Percentiles rank a stretch among this genome's conserved stretches.
Evolutionary conservation across 2,113 vertebrate species (phyloP).

Genomic region (Semnornis frantzii): DNA sequence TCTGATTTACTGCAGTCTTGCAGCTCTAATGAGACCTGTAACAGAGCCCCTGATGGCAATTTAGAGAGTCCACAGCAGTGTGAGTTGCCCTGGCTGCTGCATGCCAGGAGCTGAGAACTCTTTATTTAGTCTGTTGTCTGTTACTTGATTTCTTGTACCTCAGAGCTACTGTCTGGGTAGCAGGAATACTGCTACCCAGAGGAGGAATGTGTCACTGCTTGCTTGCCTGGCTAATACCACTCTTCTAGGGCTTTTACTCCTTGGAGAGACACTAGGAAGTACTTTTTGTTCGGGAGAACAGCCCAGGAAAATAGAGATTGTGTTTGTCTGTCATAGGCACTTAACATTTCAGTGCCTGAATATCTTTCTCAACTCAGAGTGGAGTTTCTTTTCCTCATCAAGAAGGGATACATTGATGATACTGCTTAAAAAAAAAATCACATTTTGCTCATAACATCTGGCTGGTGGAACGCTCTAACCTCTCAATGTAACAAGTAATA

Average conservation of each 20-base stretch:
- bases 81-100: not conserved
- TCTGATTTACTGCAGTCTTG: not conserved
- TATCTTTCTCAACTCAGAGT: not conserved
- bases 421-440: not conserved
- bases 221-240: not conserved
- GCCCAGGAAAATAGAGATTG: not conserved
- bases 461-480: not conserved
- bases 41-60: fast-evolving
- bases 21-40: not conserved
- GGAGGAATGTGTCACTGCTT: not conserved
- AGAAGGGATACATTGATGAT: not conserved
- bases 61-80: not conserved
- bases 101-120: not conserved
- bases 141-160: not conserved
- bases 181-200: not conserved
- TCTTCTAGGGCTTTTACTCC: not conserved
- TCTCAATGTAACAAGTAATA: not conserved
- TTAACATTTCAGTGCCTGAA: not conserved
- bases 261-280: not conserved
- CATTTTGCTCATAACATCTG: not conserved
- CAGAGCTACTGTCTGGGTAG: not conserved
- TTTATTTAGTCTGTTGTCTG: not conserved
- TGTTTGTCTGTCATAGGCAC: not conserved
- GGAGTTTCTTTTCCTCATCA: not conserved
- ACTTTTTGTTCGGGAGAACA: not conserved